phyloP scores from a whole-genome alignment of 2,797 vertebrate genomes.

The Octomys mimax region DNA sequence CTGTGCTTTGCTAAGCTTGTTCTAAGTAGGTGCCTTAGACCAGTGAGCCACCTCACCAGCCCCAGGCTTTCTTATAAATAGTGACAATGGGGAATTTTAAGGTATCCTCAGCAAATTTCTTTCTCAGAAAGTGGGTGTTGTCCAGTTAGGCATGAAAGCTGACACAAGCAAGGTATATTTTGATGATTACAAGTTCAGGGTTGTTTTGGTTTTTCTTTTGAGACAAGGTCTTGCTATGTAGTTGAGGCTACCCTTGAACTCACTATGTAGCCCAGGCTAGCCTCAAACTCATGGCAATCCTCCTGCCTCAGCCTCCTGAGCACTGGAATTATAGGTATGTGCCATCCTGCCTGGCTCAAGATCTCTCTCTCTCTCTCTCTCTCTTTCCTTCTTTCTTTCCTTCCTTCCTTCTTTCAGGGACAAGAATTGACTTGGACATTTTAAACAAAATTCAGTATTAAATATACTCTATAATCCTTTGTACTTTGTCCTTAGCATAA shows the following conservation, averaged over 20 bases:
- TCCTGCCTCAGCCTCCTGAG: neutral
- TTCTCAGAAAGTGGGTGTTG: neutral
- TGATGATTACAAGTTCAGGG: neutral
- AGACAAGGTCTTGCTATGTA: neutral
- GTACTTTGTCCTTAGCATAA: neutral
- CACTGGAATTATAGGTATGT: neutral
- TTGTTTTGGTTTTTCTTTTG: neutral
- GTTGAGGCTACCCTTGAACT: neutral
- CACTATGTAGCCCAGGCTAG: neutral
- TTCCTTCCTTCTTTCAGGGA: neutral
- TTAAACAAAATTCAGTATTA: neutral
- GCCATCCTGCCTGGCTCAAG: neutral
- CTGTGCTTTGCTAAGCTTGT: too few relatives aligned
- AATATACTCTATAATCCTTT: neutral
- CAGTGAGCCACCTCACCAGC: too few relatives aligned
- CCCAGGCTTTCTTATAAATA: neutral
- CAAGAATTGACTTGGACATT: neutral
- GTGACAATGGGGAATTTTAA: neutral
- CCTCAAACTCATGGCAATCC: neutral
- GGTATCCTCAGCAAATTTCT: neutral
- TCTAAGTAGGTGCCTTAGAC: too few relatives aligned
- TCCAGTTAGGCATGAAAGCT: neutral
- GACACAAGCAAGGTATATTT: neutral
- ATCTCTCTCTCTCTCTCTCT: neutral
- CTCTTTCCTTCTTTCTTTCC: too few relatives aligned